phyloP scores from a whole-genome alignment of 1,140 invertebrate species.

The Scaptomyza pallida region DNA sequence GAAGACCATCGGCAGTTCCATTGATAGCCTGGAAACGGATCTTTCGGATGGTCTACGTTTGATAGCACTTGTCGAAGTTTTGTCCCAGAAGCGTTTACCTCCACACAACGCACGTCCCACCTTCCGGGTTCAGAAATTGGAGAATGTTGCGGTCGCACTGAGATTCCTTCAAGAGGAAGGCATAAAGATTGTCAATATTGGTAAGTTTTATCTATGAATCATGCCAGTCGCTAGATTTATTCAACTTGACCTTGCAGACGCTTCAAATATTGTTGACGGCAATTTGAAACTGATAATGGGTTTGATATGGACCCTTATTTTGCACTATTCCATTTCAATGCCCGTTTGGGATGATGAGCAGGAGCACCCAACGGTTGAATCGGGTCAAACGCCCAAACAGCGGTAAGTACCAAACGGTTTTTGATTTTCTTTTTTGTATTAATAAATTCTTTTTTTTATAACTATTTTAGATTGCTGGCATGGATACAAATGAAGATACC shows the following conservation, averaged over 20 bases:
- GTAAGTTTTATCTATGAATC: conserved; percentile 87
- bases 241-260: conserved; percentile 86
- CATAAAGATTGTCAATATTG: conserved; percentile 97
- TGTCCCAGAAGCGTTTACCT: conserved; percentile 92
- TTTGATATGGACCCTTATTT: conserved; percentile 97
- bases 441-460: no score
- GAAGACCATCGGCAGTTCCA: conserved; percentile 90
- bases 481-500: conserved; percentile 95
- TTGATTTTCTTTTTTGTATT: no score
- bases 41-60: conserved; percentile 93
- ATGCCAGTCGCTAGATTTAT: neutral
- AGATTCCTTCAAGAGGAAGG: conserved; percentile 95
- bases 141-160: conserved; percentile 96
- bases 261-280: conserved; percentile 95
- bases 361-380: conserved; percentile 85
- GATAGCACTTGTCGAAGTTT: conserved; percentile 93
- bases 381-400: conserved; percentile 93
- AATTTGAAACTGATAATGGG: conserved; percentile 97
- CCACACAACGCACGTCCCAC: conserved; percentile 94
- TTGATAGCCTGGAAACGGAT: conserved; percentile 93
- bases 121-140: conserved; percentile 94
- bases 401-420: conserved; percentile 85
- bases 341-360: conserved; percentile 92
- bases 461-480: conserved; percentile 89
- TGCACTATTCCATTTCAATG: conserved; percentile 98